Evolutionary conservation across 1,140 invertebrate species (phyloP).

Genomic region (Drosophila kanapiae): DNA sequence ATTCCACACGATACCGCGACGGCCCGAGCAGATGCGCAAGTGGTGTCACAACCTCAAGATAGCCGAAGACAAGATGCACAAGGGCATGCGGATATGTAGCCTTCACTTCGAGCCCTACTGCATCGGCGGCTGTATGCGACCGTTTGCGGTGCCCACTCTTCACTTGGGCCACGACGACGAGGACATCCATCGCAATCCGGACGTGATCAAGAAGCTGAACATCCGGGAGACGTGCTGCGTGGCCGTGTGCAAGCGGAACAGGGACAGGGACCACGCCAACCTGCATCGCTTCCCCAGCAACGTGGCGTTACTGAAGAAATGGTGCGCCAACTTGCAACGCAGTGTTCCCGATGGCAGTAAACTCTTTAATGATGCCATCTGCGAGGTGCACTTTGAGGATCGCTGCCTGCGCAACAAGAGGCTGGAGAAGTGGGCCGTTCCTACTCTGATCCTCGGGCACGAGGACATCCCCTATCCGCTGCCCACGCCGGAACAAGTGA

Average conservation of each 20-base stretch:
- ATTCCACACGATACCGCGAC: slow-evolving; percentile 78
- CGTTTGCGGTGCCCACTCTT: slow-evolving; percentile 78
- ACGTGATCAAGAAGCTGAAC: slow-evolving; percentile 81
- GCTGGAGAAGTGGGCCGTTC: slow-evolving; percentile 79
- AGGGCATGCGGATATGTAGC: slow-evolving; percentile 79
- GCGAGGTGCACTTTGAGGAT: slow-evolving; percentile 80
- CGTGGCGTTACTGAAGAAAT: slow-evolving; percentile 66
- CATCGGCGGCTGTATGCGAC: slow-evolving; percentile 83
- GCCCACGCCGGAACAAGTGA: slow-evolving; percentile 70
- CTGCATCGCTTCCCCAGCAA: slow-evolving; percentile 80
- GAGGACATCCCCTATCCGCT: slow-evolving; percentile 66
- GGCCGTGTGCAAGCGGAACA: slow-evolving; percentile 73
- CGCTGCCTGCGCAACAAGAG: slow-evolving; percentile 78
- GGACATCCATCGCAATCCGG: slow-evolving; percentile 79
- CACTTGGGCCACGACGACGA: slow-evolving; percentile 76
- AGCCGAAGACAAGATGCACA: slow-evolving; percentile 75
- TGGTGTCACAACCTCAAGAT: slow-evolving; percentile 82
- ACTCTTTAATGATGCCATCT: slow-evolving; percentile 81
- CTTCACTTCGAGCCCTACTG: slow-evolving; percentile 79
- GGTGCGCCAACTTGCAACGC: slow-evolving; percentile 75
- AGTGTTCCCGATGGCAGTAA: slow-evolving; percentile 77
- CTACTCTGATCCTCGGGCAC: slow-evolving; percentile 71
- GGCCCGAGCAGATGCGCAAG: slow-evolving; percentile 77
- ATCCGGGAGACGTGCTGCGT: slow-evolving; percentile 81
- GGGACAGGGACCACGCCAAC: slow-evolving; percentile 80